phyloP scores from a whole-genome alignment of 2,113 vertebrate genomes.

The Sinosuthora webbiana region DNA sequence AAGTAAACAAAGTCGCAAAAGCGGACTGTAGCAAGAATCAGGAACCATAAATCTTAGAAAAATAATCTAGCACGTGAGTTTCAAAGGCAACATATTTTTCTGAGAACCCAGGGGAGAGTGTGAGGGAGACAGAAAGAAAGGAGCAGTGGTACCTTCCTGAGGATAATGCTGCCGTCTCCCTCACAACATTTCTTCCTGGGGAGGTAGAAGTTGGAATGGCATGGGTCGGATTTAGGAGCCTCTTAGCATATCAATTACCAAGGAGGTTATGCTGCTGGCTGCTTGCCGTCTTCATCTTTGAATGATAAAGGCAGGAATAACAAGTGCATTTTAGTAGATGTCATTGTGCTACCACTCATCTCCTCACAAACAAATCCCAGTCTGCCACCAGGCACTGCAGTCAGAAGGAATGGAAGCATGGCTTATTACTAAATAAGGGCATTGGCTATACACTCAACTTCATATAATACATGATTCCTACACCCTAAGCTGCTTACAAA shows the following conservation, averaged over 20 bases:
- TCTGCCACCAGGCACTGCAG: neutral
- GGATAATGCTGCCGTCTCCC: accelerated
- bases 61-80: neutral
- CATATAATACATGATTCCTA: neutral
- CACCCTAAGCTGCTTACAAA: conserved; percentile 13
- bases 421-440: conserved; percentile 37
- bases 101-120: neutral
- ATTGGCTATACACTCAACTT: neutral
- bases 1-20: neutral
- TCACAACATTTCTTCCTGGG: neutral
- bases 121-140: neutral
- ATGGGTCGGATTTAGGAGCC: neutral
- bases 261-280: neutral
- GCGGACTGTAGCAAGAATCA: neutral
- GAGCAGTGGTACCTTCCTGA: neutral
- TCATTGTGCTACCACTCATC: neutral
- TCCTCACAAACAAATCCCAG: neutral
- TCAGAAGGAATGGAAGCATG: neutral
- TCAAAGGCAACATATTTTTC: neutral
- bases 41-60: neutral
- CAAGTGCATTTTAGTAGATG: neutral
- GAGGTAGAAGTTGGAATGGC: neutral
- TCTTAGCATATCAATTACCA: neutral
- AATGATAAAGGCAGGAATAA: neutral
- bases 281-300: neutral